These are phyloP conservation scores for Thryonomys swinderianus DNA, from an alignment of 2,113 vertebrate genomes.

Conservation along the genomic window DNA sequence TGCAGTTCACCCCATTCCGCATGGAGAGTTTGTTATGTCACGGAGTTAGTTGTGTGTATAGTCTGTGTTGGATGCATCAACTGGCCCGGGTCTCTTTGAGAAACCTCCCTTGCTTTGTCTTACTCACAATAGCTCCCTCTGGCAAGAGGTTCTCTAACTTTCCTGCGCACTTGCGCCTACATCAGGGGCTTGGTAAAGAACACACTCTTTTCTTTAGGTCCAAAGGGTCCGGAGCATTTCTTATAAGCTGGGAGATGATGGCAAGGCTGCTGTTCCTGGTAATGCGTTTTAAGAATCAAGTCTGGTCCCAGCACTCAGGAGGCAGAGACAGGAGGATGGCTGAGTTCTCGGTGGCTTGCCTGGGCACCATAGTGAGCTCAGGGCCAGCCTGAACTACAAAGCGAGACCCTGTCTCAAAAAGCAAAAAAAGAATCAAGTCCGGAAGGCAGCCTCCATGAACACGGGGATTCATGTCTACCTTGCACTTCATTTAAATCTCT, in stretches of 20 bases:
- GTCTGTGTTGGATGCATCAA: background rate
- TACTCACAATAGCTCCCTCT: background rate
- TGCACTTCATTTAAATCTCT: background rate
- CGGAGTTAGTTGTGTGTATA: background rate
- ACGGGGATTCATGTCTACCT: background rate
- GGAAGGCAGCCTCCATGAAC: background rate
- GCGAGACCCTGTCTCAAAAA: no score
- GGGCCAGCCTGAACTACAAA: no score
- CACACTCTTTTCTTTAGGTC: background rate
- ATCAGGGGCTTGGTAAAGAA: background rate
- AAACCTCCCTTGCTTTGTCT: background rate
- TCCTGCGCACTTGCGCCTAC: background rate
- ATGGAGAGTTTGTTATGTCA: no score
- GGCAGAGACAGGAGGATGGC: no score
- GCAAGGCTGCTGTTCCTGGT: background rate
- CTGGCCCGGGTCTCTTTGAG: background rate
- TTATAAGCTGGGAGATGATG: background rate
- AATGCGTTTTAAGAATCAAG: background rate
- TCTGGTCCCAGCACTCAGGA: no score
- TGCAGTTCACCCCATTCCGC: background rate
- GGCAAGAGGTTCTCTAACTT: background rate
- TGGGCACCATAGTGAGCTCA: no score
- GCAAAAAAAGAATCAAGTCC: background rate
- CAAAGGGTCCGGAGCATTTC: background rate
- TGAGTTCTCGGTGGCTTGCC: no score